Percentiles rank a stretch among this genome's conserved stretches.
These are phyloP conservation scores for Silurus asotus DNA, from an alignment of 2,113 vertebrate species.

Conservation along the genomic window DNA sequence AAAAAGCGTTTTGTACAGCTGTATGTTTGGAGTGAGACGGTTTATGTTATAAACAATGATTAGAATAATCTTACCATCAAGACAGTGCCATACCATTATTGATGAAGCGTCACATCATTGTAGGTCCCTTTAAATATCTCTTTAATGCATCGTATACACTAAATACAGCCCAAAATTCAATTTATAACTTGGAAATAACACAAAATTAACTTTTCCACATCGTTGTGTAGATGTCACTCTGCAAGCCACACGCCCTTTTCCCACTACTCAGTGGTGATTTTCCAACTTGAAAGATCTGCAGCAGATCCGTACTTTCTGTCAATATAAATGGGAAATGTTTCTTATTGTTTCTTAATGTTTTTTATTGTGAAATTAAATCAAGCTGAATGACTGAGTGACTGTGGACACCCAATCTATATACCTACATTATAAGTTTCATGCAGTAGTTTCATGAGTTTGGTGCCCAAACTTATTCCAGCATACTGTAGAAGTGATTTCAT, in stretches of 20 bases:
- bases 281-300: too few relatives aligned
- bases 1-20: background rate
- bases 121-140: background rate
- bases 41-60: background rate
- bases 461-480: background rate
- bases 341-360: too few relatives aligned
- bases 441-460: background rate
- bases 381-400: background rate
- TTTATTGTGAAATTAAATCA: too few relatives aligned
- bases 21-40: background rate
- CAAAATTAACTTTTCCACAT: background rate
- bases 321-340: too few relatives aligned
- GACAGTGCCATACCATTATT: background rate
- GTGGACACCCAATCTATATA: background rate
- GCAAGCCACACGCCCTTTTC: background rate
- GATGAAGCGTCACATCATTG: background rate
- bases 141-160: background rate
- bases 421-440: too few relatives aligned
- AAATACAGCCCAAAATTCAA: background rate
- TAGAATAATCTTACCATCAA: background rate
- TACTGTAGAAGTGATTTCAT: background rate
- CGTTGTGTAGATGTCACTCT: background rate
- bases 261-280: background rate
- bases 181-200: background rate
- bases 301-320: too few relatives aligned